phyloP scores from a whole-genome alignment of 2,888 invertebrate species.

The Limnephilus marmoratus region DNA sequence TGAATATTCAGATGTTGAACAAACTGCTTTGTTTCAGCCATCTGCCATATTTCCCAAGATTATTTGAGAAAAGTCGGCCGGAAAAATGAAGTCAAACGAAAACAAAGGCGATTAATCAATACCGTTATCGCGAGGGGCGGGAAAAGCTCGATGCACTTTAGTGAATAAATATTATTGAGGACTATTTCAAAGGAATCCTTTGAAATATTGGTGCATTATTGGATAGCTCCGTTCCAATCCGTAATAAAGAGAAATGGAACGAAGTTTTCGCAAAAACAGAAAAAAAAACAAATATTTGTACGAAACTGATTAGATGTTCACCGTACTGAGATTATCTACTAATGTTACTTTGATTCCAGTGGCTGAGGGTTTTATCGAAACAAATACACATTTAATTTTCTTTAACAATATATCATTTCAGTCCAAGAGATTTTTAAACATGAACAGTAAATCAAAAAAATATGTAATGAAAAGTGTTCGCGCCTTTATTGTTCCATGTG shows the following conservation, averaged over 20 bases:
- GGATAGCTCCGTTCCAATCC: not conserved
- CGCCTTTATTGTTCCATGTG: no score
- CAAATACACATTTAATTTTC: no score
- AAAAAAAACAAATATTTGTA: not conserved
- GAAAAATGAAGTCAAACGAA: conserved; percentile 7
- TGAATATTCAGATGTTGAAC: not conserved
- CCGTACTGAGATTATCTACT: no score
- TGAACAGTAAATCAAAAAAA: no score
- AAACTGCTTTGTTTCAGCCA: conserved; percentile 2
- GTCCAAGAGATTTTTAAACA: no score
- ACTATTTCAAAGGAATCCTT: not conserved
- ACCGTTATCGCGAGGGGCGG: conserved; percentile 6
- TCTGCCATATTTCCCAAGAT: conserved; percentile 5
- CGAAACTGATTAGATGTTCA: not conserved
- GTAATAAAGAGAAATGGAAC: not conserved
- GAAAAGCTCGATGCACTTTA: not conserved
- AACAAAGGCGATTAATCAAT: conserved; percentile 15
- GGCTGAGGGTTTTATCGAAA: no score
- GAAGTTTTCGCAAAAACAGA: not conserved
- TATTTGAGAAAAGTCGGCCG: not conserved
- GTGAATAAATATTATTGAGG: not conserved
- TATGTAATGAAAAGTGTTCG: no score
- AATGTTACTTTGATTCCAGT: no score
- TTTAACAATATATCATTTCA: no score
- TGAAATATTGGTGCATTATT: not conserved